Conservation (phyloP, 2,888 invertebrate species). For the Notodonta dromedarius region DNA sequence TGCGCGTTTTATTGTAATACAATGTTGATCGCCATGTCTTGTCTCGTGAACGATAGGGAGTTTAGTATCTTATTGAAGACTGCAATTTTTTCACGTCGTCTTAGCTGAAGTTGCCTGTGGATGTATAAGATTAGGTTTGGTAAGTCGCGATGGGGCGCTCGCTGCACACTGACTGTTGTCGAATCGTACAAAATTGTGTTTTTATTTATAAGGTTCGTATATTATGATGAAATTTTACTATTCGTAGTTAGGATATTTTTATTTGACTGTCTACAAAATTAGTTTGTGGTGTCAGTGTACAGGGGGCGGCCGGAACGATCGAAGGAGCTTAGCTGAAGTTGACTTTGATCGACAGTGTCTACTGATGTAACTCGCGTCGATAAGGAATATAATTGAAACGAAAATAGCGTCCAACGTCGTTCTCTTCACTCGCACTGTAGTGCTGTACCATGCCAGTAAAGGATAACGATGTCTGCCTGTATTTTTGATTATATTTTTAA, state of each 20-base stretch:
- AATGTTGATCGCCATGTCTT: conserved; percentile 68
- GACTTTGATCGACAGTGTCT: conserved; percentile 31
- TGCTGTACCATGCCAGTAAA: not conserved
- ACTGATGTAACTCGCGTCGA: conserved; percentile 34
- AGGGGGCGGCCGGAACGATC: conserved; percentile 40
- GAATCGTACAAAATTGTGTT: conserved; percentile 28
- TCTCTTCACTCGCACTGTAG: not conserved
- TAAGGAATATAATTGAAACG: conserved; percentile 13
- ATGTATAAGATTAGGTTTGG: conserved; percentile 60
- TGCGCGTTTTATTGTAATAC: conserved; percentile 32
- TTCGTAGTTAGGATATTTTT: conserved; percentile 32
- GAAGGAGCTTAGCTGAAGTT: conserved; percentile 37
- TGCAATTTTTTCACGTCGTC: conserved; percentile 76
- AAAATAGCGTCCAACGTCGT: conserved; percentile 6
- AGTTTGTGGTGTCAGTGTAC: conserved; percentile 41
- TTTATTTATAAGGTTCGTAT: conserved; percentile 30
- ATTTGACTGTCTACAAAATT: conserved; percentile 23
- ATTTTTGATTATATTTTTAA: not conserved
- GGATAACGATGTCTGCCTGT: not conserved
- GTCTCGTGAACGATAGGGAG: conserved; percentile 65
- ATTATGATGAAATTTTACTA: conserved; percentile 26
- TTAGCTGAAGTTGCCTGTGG: conserved; percentile 72
- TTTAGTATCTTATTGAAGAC: conserved; percentile 79
- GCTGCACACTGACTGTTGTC: conserved; percentile 49
- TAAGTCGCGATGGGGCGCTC: conserved; percentile 46